A percentile compares a stretch with the other conserved stretches of the same genome.
These are phyloP conservation scores for Periophthalmus modestus DNA, from an alignment of 2,113 vertebrate species.

Conservation along the genomic window DNA sequence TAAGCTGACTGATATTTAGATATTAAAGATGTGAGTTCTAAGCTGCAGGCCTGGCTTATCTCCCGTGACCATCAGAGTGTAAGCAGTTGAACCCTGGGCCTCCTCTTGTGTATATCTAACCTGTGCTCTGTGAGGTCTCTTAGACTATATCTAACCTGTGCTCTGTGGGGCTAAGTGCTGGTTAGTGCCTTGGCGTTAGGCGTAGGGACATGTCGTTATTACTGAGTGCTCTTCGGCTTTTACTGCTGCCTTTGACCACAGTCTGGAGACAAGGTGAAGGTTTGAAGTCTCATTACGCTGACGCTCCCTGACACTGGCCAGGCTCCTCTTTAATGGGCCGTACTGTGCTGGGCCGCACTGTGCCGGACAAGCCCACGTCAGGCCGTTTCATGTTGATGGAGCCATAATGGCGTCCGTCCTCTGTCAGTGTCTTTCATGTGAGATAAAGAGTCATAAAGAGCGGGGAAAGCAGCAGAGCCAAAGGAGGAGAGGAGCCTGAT, in stretches of 20 bases:
- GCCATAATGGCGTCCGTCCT: slow-evolving; percentile 76
- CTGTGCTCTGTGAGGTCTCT: slow-evolving; percentile 38
- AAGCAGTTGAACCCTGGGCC: slow-evolving; percentile 43
- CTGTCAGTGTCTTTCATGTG: slow-evolving; percentile 78
- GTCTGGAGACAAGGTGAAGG: slow-evolving; percentile 74
- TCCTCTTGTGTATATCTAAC: slow-evolving; percentile 67
- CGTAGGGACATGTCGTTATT: slow-evolving; percentile 62
- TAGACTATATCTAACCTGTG: slow-evolving; percentile 57
- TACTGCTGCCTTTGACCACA: slow-evolving; percentile 71
- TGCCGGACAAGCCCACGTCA: slow-evolving; percentile 67
- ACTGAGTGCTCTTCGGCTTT: slow-evolving; percentile 52
- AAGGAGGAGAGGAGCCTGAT: slow-evolving; percentile 82
- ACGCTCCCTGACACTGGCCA: slow-evolving; percentile 76
- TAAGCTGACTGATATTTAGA: background rate
- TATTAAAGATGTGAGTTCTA: background rate
- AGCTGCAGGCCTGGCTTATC: background rate
- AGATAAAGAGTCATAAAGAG: slow-evolving; percentile 80
- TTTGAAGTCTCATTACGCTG: slow-evolving; percentile 77
- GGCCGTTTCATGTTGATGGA: slow-evolving; percentile 78
- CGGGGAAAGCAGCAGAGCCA: slow-evolving; percentile 74
- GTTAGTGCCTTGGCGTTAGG: slow-evolving; percentile 1
- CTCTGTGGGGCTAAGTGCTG: slow-evolving; percentile 61
- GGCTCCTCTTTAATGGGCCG: slow-evolving; percentile 76
- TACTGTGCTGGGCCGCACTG: slow-evolving; percentile 49
- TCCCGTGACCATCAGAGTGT: slow-evolving; percentile 13